These are phyloP conservation scores for Colius striatus DNA, from an alignment of 2,113 vertebrate species.

Conservation along the genomic window DNA sequence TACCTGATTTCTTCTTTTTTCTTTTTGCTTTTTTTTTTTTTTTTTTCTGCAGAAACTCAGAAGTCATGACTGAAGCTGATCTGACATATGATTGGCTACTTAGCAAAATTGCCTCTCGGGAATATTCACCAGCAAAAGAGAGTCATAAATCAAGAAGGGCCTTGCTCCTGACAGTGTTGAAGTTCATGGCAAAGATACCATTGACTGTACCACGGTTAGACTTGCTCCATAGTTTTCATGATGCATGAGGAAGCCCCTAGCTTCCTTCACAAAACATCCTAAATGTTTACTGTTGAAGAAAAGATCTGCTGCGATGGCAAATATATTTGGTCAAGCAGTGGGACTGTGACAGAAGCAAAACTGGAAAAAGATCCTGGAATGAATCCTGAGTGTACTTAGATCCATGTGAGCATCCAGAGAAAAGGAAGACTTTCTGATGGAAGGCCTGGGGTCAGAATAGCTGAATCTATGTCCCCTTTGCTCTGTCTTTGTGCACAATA, in stretches of 20 bases:
- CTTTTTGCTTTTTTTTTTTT: neutral
- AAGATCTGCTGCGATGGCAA: neutral
- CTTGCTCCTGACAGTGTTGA: neutral
- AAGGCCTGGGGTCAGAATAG: neutral
- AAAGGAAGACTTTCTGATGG: neutral
- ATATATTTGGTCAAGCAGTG: neutral
- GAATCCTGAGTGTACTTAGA: neutral
- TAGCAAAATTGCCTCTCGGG: neutral
- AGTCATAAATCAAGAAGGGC: neutral
- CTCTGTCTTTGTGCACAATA: neutral
- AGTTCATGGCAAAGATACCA: neutral
- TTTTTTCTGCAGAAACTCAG: constrained; percentile 17
- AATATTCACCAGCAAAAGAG: neutral
- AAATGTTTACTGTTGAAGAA: neutral
- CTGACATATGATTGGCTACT: neutral
- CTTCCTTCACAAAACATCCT: neutral
- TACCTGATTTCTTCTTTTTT: constrained; percentile 9
- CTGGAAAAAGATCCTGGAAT: neutral
- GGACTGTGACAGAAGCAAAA: neutral
- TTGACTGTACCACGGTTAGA: neutral
- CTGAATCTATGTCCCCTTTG: neutral
- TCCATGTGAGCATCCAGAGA: neutral
- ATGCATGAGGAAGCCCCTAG: neutral
- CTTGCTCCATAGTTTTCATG: neutral
- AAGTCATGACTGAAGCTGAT: neutral